Conservation (phyloP, 2,888 invertebrate species). For the Brachypalpus laphriformis region DNA sequence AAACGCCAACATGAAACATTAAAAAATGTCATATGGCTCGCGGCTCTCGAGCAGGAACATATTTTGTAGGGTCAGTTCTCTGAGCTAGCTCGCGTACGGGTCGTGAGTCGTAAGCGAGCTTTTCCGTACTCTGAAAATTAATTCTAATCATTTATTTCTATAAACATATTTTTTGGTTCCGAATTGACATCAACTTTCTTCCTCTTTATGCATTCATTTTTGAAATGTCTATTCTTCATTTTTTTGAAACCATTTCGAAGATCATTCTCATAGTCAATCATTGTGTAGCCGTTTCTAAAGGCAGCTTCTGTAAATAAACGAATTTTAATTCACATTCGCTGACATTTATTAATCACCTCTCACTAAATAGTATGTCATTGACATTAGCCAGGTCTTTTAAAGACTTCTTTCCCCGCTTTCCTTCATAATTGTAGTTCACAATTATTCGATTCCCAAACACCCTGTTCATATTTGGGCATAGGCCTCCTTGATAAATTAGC, state of each 20-base stretch:
- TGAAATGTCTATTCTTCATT: constrained; percentile 44
- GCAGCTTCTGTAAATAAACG: constrained; percentile 10
- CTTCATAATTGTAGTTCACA: constrained; percentile 40
- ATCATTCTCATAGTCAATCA: constrained; percentile 20
- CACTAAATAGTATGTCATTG: constrained; percentile 34
- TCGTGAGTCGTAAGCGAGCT: too few relatives aligned
- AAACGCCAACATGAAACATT: too few relatives aligned
- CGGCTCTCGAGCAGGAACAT: too few relatives aligned
- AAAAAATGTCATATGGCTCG: too few relatives aligned
- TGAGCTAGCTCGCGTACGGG: too few relatives aligned
- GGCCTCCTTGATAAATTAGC: constrained; percentile 13
- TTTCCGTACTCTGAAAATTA: too few relatives aligned
- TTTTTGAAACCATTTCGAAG: constrained; percentile 35
- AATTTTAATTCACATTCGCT: not conserved
- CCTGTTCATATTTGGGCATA: constrained; percentile 16
- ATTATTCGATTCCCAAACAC: constrained; percentile 17
- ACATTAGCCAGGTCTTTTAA: constrained; percentile 1
- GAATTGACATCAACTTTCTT: not conserved
- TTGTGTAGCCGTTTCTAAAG: not conserved
- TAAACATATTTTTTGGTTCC: not conserved
- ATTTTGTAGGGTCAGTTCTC: too few relatives aligned
- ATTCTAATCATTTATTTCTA: not conserved
- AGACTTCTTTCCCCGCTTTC: constrained; percentile 24
- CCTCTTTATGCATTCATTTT: constrained; percentile 26
- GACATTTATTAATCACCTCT: not conserved